These are phyloP conservation scores for Scaptomyza polygonia DNA, from an alignment of 2,888 invertebrate species.

Conservation along the genomic window DNA sequence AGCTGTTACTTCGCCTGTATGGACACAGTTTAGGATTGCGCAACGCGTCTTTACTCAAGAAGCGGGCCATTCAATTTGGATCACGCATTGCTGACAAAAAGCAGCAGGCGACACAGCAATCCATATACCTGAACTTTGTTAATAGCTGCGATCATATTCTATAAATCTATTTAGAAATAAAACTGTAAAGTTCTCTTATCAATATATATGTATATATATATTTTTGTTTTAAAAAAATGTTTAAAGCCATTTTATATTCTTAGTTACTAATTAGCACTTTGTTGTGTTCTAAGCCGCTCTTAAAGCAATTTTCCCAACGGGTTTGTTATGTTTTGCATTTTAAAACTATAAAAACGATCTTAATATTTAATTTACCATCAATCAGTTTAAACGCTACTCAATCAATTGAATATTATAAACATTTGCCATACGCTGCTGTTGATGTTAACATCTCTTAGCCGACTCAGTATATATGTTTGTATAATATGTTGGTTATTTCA, in stretches of 20 bases:
- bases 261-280: neutral
- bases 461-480: neutral
- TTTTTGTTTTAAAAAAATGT: too few relatives aligned
- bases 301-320: neutral
- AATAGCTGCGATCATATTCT: neutral
- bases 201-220: neutral
- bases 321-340: too few relatives aligned
- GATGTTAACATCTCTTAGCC: neutral
- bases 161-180: neutral
- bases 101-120: slow-evolving; percentile 93
- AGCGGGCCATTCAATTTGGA: slow-evolving; percentile 98
- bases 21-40: slow-evolving; percentile 89
- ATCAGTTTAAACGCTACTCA: neutral
- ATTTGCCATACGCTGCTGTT: neutral
- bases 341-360: too few relatives aligned
- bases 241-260: neutral
- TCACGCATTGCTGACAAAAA: slow-evolving; percentile 96
- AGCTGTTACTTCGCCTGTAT: slow-evolving; percentile 91
- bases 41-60: slow-evolving; percentile 89
- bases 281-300: neutral
- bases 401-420: neutral
- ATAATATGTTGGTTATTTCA: neutral
- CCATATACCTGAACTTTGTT: slow-evolving; percentile 81
- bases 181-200: neutral
- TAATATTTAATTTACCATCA: neutral